Evolutionary conservation across 2,797 vertebrate genomes (phyloP).

Genomic region (Ataeniobius toweri): DNA sequence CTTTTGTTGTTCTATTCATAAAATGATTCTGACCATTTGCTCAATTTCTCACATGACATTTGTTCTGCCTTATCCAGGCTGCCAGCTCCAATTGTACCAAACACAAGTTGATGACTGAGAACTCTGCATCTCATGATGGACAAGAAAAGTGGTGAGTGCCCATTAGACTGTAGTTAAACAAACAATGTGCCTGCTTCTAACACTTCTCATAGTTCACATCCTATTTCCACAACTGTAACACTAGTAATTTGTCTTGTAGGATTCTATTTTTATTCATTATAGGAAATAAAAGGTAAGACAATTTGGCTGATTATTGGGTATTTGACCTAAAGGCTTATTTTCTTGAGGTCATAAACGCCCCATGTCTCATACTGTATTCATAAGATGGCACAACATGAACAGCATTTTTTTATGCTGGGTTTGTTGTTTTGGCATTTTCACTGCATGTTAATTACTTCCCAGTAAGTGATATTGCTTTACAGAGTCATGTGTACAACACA

Average conservation of each 20-base stretch:
- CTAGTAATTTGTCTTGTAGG: slow-evolving; percentile 4
- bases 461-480: slow-evolving; percentile 68
- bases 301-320: slow-evolving; percentile 8
- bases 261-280: slow-evolving; percentile 12
- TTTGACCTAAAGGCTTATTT: slow-evolving; percentile 31
- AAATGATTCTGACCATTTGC: slow-evolving; percentile 12
- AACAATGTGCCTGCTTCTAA: slow-evolving; percentile 11
- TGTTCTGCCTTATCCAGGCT: slow-evolving; percentile 64
- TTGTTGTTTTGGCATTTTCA: slow-evolving; percentile 67
- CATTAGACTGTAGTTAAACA: slow-evolving; percentile 26
- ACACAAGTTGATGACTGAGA: slow-evolving; percentile 80
- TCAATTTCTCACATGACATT: slow-evolving; percentile 31
- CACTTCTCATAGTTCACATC: slow-evolving; percentile 2
- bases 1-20: slow-evolving; percentile 2
- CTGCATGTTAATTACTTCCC: slow-evolving; percentile 70
- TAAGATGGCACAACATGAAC: slow-evolving; percentile 48
- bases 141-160: slow-evolving; percentile 84
- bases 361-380: slow-evolving; percentile 47
- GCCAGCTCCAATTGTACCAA: slow-evolving; percentile 64
- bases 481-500: slow-evolving; percentile 50
- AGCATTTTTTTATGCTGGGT: slow-evolving; percentile 62
- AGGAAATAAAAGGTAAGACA: slow-evolving; percentile 14
- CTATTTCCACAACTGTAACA: slow-evolving; percentile 1
- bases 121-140: slow-evolving; percentile 81
- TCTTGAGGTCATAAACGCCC: slow-evolving; percentile 42